A percentile compares a stretch with the other conserved stretches of the same genome.
Evolutionary conservation across 2,797 vertebrate species (phyloP).

Genomic region (Chelon auratus): DNA sequence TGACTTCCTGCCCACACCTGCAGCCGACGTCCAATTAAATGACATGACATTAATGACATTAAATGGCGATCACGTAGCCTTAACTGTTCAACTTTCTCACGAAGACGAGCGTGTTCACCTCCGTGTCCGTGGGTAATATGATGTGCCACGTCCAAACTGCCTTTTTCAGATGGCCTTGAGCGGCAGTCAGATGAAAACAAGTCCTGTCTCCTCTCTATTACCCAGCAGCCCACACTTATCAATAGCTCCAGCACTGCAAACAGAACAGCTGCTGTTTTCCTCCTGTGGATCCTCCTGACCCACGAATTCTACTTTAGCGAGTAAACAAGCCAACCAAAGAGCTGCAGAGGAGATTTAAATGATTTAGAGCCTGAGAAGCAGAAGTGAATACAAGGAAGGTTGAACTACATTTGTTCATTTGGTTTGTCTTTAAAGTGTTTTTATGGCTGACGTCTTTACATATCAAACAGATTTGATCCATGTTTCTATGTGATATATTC

Average conservation of each 20-base stretch:
- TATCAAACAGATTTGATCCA: no score
- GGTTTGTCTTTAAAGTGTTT: neutral
- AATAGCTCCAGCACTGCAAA: constrained; percentile 51
- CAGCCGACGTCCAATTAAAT: neutral
- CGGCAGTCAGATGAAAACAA: constrained; percentile 58
- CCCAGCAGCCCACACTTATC: constrained; percentile 60
- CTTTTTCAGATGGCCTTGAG: constrained; percentile 38
- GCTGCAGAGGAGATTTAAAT: constrained; percentile 3
- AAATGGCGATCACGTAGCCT: no score
- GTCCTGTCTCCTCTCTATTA: constrained; percentile 50
- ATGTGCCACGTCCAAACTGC: constrained; percentile 31
- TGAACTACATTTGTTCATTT: neutral
- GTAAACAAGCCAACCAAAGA: constrained; percentile 56
- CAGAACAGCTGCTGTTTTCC: constrained; percentile 58
- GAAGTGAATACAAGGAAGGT: neutral
- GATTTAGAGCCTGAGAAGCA: neutral
- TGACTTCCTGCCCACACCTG: no score
- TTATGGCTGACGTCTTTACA: neutral
- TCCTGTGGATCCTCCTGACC: constrained; percentile 45
- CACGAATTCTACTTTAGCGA: constrained; percentile 42
- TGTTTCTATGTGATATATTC: no score
- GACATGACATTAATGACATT: no score
- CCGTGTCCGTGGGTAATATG: constrained; percentile 21
- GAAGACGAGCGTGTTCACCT: neutral
- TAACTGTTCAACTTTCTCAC: neutral